phyloP scores from a whole-genome alignment of 2,797 vertebrate species.

The Propithecus deckenii region DNA sequence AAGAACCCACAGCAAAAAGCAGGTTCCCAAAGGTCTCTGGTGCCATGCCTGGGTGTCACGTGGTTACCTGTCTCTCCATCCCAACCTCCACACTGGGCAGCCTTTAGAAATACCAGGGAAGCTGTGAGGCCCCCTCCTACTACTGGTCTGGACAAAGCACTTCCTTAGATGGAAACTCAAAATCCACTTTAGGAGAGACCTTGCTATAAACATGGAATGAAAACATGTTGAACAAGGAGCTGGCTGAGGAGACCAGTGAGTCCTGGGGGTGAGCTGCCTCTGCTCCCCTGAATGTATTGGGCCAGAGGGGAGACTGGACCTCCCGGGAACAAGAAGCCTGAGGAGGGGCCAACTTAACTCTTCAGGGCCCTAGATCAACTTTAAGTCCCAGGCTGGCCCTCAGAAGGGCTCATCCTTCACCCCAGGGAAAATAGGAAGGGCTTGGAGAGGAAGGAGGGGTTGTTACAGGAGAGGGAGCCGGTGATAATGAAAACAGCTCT shows the following conservation, averaged over 20 bases:
- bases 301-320: background rate
- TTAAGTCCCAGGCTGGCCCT: background rate
- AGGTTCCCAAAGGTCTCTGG: background rate
- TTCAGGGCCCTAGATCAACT: background rate
- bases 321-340: background rate
- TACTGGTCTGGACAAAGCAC: constrained; percentile 9
- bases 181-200: constrained; percentile 67
- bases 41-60: background rate
- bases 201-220: constrained; percentile 68
- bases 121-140: background rate
- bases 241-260: background rate
- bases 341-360: background rate
- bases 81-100: background rate
- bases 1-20: background rate
- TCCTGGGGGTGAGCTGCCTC: background rate
- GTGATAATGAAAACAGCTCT: constrained; percentile 69
- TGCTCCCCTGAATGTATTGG: background rate
- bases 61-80: background rate
- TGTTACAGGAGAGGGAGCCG: background rate
- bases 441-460: constrained; percentile 30
- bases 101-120: background rate
- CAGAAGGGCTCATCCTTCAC: background rate
- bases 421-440: background rate
- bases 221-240: background rate
- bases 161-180: constrained; percentile 82